Conservation (phyloP, 2,797 vertebrate genomes). For the Benthosema pterotum region DNA sequence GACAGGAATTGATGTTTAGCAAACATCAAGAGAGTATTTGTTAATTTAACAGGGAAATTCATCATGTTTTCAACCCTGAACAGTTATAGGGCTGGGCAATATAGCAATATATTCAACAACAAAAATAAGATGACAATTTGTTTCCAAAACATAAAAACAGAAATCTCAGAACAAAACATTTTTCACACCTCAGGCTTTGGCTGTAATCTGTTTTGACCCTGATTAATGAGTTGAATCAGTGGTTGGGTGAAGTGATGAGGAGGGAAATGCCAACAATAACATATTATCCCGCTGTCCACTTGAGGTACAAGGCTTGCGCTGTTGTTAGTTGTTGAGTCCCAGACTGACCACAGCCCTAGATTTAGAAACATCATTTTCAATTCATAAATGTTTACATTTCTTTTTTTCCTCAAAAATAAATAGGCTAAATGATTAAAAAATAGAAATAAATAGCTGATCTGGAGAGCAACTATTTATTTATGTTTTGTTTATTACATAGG, state of each 20-base stretch:
- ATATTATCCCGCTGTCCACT: slow-evolving; percentile 54
- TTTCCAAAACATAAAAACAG: slow-evolving; percentile 56
- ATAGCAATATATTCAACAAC: slow-evolving; percentile 9
- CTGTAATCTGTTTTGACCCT: slow-evolving; percentile 58
- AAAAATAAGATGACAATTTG: slow-evolving; percentile 45
- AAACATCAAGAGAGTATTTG: too few relatives aligned
- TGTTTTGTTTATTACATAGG: too few relatives aligned
- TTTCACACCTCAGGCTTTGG: slow-evolving; percentile 34
- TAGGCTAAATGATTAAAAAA: too few relatives aligned
- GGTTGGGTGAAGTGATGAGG: slow-evolving; percentile 18
- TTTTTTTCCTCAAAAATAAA: too few relatives aligned
- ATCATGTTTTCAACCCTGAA: slow-evolving; percentile 9
- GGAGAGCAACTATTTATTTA: too few relatives aligned
- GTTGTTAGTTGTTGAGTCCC: slow-evolving; percentile 42
- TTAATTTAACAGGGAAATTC: too few relatives aligned
- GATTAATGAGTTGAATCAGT: slow-evolving; percentile 44
- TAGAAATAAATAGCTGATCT: too few relatives aligned
- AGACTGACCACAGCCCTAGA: slow-evolving; percentile 51
- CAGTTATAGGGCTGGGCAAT: background rate
- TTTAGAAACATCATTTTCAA: too few relatives aligned
- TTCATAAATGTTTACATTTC: too few relatives aligned
- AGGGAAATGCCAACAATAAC: slow-evolving; percentile 37
- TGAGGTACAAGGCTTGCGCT: slow-evolving; percentile 39
- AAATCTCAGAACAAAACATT: slow-evolving; percentile 39
- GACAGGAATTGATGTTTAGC: too few relatives aligned